Conservation (phyloP, 2,113 vertebrate species). For the Romanogobio albipinnatus region DNA sequence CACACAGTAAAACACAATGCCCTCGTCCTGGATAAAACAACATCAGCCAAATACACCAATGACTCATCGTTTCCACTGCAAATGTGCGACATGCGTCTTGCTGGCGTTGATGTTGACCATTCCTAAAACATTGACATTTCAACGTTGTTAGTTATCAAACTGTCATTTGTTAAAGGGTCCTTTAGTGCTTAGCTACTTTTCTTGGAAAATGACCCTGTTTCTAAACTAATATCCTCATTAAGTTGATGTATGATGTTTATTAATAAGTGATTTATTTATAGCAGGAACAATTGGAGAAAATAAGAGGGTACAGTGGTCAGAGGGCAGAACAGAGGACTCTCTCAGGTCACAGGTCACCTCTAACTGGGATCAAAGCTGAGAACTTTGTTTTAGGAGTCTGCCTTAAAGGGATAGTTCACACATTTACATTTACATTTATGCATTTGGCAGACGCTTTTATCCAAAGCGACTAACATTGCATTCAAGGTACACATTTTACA, state of each 20-base stretch:
- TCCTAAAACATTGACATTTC: neutral
- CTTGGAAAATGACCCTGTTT: neutral
- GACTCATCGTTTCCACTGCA: neutral
- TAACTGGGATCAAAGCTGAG: too few relatives aligned
- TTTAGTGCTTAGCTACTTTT: neutral
- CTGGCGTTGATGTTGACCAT: neutral
- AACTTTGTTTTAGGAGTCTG: neutral
- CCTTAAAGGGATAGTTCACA: neutral
- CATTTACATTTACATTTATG: too few relatives aligned
- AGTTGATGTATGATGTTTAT: neutral
- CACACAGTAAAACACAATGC: slow-evolving; percentile 9
- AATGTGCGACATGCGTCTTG: neutral
- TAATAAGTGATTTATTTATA: neutral
- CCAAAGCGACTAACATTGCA: too few relatives aligned
- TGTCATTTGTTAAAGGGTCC: neutral
- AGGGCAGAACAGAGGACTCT: neutral
- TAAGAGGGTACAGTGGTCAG: neutral
- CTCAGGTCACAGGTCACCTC: neutral
- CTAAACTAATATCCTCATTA: neutral
- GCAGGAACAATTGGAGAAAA: neutral
- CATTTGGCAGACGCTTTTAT: too few relatives aligned
- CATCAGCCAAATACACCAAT: slow-evolving; percentile 2
- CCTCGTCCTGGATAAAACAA: neutral
- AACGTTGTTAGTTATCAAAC: neutral
- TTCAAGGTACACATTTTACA: too few relatives aligned